phyloP scores from a whole-genome alignment of 2,113 vertebrate genomes.

The Xenopus borealis region DNA sequence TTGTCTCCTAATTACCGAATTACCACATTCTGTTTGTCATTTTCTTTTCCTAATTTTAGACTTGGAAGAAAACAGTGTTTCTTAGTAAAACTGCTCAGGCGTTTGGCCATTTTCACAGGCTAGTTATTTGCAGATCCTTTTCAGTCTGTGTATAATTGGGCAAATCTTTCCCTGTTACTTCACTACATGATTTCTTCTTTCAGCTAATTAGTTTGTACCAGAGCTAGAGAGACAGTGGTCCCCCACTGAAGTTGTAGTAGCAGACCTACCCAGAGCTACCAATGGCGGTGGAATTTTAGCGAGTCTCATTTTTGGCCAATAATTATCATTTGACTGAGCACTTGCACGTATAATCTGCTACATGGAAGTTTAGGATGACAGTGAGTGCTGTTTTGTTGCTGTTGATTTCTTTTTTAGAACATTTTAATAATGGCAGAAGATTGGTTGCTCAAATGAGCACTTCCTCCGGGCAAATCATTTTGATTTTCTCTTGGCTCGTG shows the following conservation, averaged over 20 bases:
- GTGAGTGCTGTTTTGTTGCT: too few relatives aligned
- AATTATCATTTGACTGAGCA: too few relatives aligned
- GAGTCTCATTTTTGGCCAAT: too few relatives aligned
- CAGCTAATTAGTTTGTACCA: too few relatives aligned
- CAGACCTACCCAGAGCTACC: too few relatives aligned
- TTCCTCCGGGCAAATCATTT: slow-evolving; percentile 17
- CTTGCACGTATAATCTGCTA: too few relatives aligned
- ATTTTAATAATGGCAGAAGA: too few relatives aligned
- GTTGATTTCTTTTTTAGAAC: too few relatives aligned
- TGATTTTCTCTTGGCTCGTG: slow-evolving; percentile 12
- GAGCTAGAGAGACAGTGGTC: too few relatives aligned
- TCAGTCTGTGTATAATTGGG: slow-evolving; percentile 19
- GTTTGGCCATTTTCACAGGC: neutral
- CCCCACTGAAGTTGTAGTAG: too few relatives aligned
- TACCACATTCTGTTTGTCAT: neutral
- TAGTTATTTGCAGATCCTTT: slow-evolving; percentile 5
- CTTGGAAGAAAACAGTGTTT: neutral
- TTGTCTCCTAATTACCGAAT: neutral
- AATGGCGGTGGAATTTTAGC: too few relatives aligned
- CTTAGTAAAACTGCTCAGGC: neutral
- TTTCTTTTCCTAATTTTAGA: neutral
- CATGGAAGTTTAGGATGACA: too few relatives aligned
- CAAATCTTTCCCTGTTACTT: slow-evolving; percentile 16
- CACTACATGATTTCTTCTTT: neutral
- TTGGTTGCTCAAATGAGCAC: slow-evolving; percentile 11